Evolutionary conservation across 2,797 vertebrate species (phyloP).

Genomic region (Coranthus polyacanthus): DNA sequence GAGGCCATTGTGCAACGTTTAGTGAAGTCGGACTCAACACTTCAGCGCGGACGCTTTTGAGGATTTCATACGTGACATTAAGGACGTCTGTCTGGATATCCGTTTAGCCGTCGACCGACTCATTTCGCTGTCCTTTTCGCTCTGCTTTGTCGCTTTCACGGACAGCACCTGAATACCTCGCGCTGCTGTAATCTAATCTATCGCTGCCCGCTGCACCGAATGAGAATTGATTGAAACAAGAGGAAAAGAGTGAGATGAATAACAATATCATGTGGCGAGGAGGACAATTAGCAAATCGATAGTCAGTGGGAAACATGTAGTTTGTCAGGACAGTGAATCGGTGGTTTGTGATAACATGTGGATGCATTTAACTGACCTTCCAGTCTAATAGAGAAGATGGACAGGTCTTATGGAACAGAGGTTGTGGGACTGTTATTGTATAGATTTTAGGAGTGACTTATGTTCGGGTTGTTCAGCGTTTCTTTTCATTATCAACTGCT

Average conservation of each 20-base stretch:
- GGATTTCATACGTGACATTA: too few species aligned
- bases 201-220: background rate
- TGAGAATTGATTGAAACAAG: conserved; percentile 35
- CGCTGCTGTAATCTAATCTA: conserved; percentile 35
- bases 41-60: too few species aligned
- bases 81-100: background rate
- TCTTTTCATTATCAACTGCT: too few species aligned
- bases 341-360: background rate
- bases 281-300: conserved; percentile 20
- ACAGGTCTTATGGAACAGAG: background rate
- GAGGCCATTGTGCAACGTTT: conserved; percentile 38
- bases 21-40: conserved; percentile 16
- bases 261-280: conserved; percentile 19
- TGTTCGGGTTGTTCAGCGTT: background rate
- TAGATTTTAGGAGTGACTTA: background rate
- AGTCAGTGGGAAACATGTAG: conserved; percentile 7
- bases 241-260: conserved; percentile 38
- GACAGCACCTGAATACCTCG: conserved; percentile 40
- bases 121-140: conserved; percentile 12
- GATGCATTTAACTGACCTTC: conserved; percentile 22
- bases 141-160: conserved; percentile 8
- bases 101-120: conserved; percentile 19
- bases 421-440: background rate
- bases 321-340: background rate
- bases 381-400: background rate